A percentile compares a stretch with the other conserved stretches of the same genome.
These are phyloP conservation scores for Bos indicus DNA, from an alignment of 2,113 vertebrate genomes.

Conservation along the genomic window DNA sequence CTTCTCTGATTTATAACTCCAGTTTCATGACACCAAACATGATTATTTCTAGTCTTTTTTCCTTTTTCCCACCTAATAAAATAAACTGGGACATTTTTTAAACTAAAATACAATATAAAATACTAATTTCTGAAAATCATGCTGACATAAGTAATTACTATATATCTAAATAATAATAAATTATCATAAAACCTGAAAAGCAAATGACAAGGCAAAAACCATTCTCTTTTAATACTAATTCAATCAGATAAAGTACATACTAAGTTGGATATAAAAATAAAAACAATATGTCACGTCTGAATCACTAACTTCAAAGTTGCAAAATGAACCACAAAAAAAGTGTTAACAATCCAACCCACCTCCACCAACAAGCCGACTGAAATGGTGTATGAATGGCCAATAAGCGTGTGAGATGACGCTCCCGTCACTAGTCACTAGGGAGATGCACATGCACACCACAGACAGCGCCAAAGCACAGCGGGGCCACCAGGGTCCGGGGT, in stretches of 20 bases:
- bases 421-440: neutral
- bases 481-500: too few species aligned
- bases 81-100: neutral
- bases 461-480: fast-evolving
- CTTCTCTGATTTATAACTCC: neutral
- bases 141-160: neutral
- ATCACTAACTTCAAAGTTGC: neutral
- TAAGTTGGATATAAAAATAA: neutral
- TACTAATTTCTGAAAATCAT: neutral
- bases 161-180: neutral
- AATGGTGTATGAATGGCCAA: too few species aligned
- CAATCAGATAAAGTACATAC: neutral
- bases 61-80: neutral
- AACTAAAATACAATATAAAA: neutral
- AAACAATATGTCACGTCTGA: neutral
- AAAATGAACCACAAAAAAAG: neutral
- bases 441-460: neutral
- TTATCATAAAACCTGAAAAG: neutral
- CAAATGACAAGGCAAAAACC: neutral
- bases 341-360: neutral
- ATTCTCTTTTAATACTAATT: neutral
- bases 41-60: neutral
- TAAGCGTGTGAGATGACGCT: fast-evolving
- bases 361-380: neutral
- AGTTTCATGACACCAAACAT: neutral